Evolutionary conservation across 2,113 vertebrate species (phyloP).

Genomic region (Chionis minor): DNA sequence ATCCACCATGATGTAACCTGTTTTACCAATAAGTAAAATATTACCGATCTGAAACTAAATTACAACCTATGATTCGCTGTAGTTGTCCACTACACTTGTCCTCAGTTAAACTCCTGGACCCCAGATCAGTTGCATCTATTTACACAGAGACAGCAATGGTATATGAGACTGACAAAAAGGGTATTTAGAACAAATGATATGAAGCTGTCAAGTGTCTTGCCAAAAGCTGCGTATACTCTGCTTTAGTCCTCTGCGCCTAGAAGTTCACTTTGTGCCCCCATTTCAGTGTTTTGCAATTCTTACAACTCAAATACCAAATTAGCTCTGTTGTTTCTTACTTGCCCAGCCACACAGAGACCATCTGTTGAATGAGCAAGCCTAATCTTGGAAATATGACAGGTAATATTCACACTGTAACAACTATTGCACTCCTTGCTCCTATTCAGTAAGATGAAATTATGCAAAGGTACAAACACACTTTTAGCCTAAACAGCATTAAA

Average conservation of each 20-base stretch:
- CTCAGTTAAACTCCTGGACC: not conserved
- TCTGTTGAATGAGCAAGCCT: not conserved
- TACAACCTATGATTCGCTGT: not conserved
- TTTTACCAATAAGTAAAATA: not conserved
- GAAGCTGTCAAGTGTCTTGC: not conserved
- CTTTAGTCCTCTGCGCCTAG: not conserved
- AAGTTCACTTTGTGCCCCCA: not conserved
- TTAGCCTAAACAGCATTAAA: not conserved
- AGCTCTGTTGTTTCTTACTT: not conserved
- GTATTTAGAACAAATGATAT: not conserved
- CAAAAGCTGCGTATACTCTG: not conserved
- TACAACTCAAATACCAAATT: not conserved
- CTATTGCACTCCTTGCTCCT: not conserved
- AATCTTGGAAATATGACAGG: not conserved
- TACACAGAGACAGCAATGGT: not conserved
- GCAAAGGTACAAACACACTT: not conserved
- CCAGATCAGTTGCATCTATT: not conserved
- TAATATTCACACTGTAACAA: not conserved
- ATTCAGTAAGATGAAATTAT: not conserved
- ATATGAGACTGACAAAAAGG: not conserved
- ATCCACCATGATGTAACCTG: accelerated
- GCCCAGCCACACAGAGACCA: not conserved
- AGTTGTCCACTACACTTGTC: not conserved
- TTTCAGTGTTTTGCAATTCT: not conserved
- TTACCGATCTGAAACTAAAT: not conserved